phyloP scores from a whole-genome alignment of 1,140 invertebrate species.

The Megalopta genalis region DNA sequence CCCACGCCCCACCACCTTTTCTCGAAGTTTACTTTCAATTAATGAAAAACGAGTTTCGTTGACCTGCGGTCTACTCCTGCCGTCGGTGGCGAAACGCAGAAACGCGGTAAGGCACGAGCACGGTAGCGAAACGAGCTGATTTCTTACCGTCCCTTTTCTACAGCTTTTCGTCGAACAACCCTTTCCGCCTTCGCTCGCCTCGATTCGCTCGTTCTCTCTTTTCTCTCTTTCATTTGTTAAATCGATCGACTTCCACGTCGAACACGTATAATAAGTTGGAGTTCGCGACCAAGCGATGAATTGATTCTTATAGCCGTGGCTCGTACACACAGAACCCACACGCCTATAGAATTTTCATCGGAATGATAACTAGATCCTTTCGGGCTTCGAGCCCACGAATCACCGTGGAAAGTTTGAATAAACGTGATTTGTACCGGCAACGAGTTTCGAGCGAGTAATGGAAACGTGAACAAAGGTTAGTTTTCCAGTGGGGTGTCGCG shows the following conservation, averaged over 20 bases:
- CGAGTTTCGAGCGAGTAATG: too few species aligned
- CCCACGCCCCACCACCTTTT: not conserved
- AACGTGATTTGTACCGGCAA: too few species aligned
- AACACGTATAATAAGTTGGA: conserved; percentile 5
- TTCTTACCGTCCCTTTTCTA: conserved; percentile 43
- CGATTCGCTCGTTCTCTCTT: not conserved
- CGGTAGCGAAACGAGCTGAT: not conserved
- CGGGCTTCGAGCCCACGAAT: too few species aligned
- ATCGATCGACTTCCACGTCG: conserved; percentile 30
- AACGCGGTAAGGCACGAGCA: conserved; percentile 7
- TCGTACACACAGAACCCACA: not conserved
- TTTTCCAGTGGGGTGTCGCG: too few species aligned
- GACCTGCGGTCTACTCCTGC: conserved; percentile 54
- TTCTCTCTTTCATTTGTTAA: conserved; percentile 28
- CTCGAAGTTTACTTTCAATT: conserved; percentile 68
- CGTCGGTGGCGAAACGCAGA: conserved; percentile 29
- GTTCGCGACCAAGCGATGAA: conserved; percentile 6
- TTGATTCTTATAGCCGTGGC: conserved; percentile 3
- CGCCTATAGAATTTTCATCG: not conserved
- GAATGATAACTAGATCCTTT: not conserved
- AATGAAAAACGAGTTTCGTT: conserved; percentile 68
- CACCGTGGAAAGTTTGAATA: too few species aligned
- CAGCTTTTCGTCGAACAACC: not conserved
- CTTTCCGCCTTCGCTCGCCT: not conserved
- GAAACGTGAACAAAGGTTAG: too few species aligned